Conservation (phyloP, 53 echinoderm and acorn worm genomes). For the Crossaster papposus region DNA sequence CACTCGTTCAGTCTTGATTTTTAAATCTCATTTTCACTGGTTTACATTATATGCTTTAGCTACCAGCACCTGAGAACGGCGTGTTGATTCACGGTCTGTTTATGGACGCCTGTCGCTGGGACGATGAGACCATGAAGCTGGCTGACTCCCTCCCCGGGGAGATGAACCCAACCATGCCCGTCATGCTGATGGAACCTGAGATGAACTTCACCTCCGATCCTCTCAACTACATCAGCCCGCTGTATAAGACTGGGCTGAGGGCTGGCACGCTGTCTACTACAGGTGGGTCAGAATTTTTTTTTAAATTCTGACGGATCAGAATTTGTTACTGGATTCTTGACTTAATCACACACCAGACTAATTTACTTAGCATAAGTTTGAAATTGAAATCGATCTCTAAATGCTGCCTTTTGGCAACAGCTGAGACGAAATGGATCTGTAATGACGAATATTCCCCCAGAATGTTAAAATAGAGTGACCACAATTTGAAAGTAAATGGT, state of each 20-base stretch:
- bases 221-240: slow-evolving; percentile 83
- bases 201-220: slow-evolving; percentile 87
- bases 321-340: too few species aligned
- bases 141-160: slow-evolving; percentile 83
- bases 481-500: too few species aligned
- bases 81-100: slow-evolving; percentile 94
- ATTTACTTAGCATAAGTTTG: too few species aligned
- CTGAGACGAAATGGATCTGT: too few species aligned
- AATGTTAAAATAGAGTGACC: too few species aligned
- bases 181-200: slow-evolving; percentile 98
- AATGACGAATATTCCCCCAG: too few species aligned
- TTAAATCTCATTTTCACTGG: too few species aligned
- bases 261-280: slow-evolving; percentile 96
- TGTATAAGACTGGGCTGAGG: slow-evolving; percentile 94
- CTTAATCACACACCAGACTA: too few species aligned
- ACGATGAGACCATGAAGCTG: slow-evolving; percentile 85
- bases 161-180: slow-evolving; percentile 95
- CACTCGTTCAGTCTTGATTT: background rate
- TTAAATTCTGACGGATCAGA: too few species aligned
- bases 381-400: too few species aligned
- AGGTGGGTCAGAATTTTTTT: slow-evolving; percentile 60
- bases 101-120: slow-evolving; percentile 98
- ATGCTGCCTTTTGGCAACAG: too few species aligned
- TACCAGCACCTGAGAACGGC: slow-evolving; percentile 83
- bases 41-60: too few species aligned